Conservation (phyloP, 2,113 vertebrate species). For the Sardina pilchardus region DNA sequence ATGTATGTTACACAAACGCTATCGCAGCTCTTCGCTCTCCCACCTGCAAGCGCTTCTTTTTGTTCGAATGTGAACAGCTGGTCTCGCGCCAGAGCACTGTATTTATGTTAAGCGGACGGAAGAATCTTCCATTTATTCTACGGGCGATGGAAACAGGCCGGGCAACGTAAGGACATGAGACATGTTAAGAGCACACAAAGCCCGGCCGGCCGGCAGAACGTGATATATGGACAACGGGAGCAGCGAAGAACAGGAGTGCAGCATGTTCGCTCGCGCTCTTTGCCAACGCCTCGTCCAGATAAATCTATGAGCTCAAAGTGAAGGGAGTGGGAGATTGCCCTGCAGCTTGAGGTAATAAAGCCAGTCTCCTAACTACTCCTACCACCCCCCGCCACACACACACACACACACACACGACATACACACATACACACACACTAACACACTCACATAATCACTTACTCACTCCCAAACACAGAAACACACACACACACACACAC, state of each 20-base stretch:
- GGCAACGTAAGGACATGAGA: slow-evolving; percentile 3
- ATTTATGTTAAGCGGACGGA: slow-evolving; percentile 57
- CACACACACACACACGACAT: neutral
- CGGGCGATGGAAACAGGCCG: neutral
- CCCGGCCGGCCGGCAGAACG: neutral
- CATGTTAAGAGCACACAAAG: neutral
- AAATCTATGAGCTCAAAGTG: neutral
- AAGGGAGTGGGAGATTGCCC: neutral
- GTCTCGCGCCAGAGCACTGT: slow-evolving; percentile 52
- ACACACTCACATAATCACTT: neutral
- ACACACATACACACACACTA: neutral
- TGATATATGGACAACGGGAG: neutral
- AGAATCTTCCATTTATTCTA: slow-evolving; percentile 8
- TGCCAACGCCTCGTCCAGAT: neutral
- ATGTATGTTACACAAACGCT: slow-evolving; percentile 52
- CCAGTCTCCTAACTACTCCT: neutral
- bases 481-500: neutral
- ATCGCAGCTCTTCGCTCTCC: slow-evolving; percentile 39
- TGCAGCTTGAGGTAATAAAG: neutral
- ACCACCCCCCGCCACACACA: neutral
- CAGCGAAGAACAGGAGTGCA: neutral
- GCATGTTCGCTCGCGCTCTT: neutral
- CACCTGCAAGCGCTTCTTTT: slow-evolving; percentile 60
- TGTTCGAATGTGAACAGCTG: slow-evolving; percentile 66
- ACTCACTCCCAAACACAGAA: neutral